phyloP scores from a whole-genome alignment of 2,113 vertebrate genomes.

The Carassius auratus region DNA sequence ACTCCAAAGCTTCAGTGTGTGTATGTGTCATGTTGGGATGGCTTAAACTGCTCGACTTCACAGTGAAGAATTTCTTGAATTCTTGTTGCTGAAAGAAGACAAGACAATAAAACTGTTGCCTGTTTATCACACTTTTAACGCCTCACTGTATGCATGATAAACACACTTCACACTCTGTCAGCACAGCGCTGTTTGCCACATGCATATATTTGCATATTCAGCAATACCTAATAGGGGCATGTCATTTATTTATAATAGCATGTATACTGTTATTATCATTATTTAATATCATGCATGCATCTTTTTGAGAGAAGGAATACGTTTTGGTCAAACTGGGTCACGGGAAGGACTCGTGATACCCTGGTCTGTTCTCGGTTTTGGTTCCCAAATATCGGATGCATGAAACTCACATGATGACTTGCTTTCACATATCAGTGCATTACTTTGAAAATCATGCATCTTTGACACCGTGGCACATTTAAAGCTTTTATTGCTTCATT shows the following conservation, averaged over 20 bases:
- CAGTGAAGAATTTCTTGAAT: neutral
- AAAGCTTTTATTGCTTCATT: neutral
- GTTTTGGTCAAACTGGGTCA: no score
- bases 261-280: neutral
- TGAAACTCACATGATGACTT: neutral
- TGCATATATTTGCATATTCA: no score
- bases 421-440: neutral
- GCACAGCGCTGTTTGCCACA: neutral
- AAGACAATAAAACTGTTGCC: neutral
- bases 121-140: neutral
- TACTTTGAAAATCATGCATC: neutral
- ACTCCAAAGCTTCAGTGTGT: neutral
- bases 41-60: neutral
- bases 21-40: neutral
- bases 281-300: neutral
- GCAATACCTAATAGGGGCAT: neutral
- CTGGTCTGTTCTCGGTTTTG: neutral
- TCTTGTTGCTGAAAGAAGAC: neutral
- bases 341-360: no score
- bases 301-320: neutral
- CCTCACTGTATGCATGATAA: neutral
- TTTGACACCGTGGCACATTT: neutral
- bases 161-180: neutral
- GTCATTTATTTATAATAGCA: neutral
- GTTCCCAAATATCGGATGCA: neutral